phyloP scores from a whole-genome alignment of 2,888 invertebrate species.

The Amphipyra berbera region DNA sequence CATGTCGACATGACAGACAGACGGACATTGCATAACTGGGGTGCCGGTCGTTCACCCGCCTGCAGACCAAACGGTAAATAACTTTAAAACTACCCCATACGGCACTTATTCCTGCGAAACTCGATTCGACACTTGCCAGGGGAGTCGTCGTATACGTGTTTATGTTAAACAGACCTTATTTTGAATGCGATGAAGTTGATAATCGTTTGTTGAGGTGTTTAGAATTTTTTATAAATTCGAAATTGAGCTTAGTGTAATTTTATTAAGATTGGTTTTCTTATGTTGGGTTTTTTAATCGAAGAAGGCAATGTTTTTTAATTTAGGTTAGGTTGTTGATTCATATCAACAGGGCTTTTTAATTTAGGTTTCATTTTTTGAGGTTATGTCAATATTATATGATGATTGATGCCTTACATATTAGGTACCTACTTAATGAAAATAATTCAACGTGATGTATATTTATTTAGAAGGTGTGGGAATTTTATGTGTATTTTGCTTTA shows the following conservation, averaged over 20 bases:
- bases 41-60: constrained; percentile 78
- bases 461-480: too few relatives aligned
- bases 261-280: constrained; percentile 1
- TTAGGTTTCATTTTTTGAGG: constrained; percentile 2
- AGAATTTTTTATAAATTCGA: background rate
- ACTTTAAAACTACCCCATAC: constrained; percentile 55
- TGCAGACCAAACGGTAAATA: constrained; percentile 46
- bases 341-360: constrained; percentile 4
- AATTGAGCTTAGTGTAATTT: constrained; percentile 19
- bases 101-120: constrained; percentile 33
- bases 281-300: background rate
- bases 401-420: background rate
- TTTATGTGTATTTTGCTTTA: too few relatives aligned
- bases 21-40: constrained; percentile 71
- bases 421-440: background rate
- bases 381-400: constrained; percentile 3
- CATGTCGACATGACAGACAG: constrained; percentile 57
- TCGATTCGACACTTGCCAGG: constrained; percentile 25
- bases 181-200: constrained; percentile 24
- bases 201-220: constrained; percentile 20
- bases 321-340: constrained; percentile 12
- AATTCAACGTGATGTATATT: too few relatives aligned
- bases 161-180: constrained; percentile 42
- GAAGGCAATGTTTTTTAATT: constrained; percentile 17
- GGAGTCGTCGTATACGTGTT: constrained; percentile 39